Evolutionary conservation across 37 sponge, comb jelly and placozoan species (phyloP).

Genomic region (Axinella damicornis): DNA sequence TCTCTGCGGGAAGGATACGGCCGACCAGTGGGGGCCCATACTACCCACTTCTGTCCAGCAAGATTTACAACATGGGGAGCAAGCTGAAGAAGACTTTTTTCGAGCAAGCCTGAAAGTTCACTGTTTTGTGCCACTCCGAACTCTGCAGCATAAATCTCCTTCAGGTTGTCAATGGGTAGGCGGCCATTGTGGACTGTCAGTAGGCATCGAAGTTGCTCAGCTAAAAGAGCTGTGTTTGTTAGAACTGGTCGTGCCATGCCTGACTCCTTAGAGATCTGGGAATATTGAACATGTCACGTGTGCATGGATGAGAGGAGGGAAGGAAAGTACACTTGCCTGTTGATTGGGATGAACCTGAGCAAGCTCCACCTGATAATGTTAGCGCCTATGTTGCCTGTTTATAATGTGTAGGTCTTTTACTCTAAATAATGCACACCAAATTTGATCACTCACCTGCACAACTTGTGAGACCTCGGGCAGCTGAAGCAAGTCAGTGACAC

Average conservation of each 20-base stretch:
- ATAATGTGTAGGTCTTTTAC: neutral
- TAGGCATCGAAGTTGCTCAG: conserved; percentile 66
- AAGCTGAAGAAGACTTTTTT: conserved; percentile 13
- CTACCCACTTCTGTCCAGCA: conserved; percentile 39
- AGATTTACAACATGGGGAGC: conserved; percentile 56
- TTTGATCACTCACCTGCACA: neutral
- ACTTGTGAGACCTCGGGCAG: neutral
- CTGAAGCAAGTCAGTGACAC: conserved; percentile 1
- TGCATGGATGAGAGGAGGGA: too few species aligned
- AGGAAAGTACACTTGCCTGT: too few species aligned
- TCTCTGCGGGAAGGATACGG: conserved; percentile 37
- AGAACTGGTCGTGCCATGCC: conserved; percentile 11
- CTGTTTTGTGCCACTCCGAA: conserved; percentile 27
- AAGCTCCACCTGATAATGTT: too few species aligned
- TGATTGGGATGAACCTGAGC: too few species aligned
- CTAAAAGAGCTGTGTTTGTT: neutral
- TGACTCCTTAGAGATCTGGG: neutral
- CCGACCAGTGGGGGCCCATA: conserved; percentile 63
- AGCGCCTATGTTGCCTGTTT: too few species aligned
- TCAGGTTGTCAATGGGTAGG: conserved; percentile 31
- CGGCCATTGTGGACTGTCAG: conserved; percentile 54
- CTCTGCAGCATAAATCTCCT: conserved; percentile 6
- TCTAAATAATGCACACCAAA: neutral
- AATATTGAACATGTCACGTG: too few species aligned
- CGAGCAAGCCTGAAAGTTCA: neutral